Evolutionary conservation across 2,888 invertebrate genomes (phyloP), one percentile per base, ranked within the genome.

Genomic region (Lapara coniferarum): DNA sequence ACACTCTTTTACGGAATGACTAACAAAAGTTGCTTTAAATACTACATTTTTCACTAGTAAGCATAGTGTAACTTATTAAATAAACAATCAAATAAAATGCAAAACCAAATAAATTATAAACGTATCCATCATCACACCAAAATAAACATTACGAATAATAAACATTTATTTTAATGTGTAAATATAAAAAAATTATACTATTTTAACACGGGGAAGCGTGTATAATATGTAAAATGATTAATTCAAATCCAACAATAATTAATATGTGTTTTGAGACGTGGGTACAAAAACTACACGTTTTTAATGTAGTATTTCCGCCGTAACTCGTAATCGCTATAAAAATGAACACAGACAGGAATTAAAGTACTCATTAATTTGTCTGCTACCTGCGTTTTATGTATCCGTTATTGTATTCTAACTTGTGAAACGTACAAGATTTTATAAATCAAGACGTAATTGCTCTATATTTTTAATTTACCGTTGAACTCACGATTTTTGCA

Each of bases 341-440:
- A 59, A 63, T 19, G 19, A 63, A 46, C 46, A 63, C 19, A 14
- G 25, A 63, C 25, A 44, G 13, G 49, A 13, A 63, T 49, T 49
- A 63, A 63, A 19, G 13, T 19, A 19, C 13, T 46, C 63, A 63
- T 63, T 63, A 63, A 44, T 59, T 13, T 49, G 63, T 49, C 63
- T 63, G 59, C 59, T 59, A 44, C 46, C 16, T 46, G 49, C 49
- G 19, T 49, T 63, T 63, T 63, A 63, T 63, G 63, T 63, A 13
- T 63, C 63, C 49, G 63, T 63, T 63, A 44, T 37, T 59, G 44
- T 44, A n/a, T 4, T 46, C n/a, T 14, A 59, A 46, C 10, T 63
- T 63, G 13, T 63, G 13, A 46, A 49, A 25, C 19, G 19, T 19
- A 44, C 16, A 44, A 63, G 49, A 63, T 49, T 63, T 46, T 63